phyloP scores from a whole-genome alignment of 1,140 invertebrate genomes.

The Aphelinus certus region DNA sequence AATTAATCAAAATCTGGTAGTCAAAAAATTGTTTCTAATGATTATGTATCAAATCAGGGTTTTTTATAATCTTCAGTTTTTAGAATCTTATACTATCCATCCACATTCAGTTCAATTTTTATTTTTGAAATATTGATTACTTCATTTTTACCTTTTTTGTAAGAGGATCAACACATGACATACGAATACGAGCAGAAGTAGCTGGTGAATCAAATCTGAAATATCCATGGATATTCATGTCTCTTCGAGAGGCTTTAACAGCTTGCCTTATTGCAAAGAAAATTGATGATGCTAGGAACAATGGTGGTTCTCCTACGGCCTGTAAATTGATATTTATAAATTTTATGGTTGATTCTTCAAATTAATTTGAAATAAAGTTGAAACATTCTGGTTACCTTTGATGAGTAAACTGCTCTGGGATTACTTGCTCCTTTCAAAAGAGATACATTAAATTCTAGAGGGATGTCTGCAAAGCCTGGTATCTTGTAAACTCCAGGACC shows the following conservation, averaged over 20 bases:
- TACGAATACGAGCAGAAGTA: slow-evolving; percentile 87
- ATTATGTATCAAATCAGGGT: not conserved
- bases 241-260: slow-evolving; percentile 78
- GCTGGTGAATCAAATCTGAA: slow-evolving; percentile 88
- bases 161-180: slow-evolving; percentile 88
- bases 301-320: slow-evolving; percentile 95
- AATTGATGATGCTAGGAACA: slow-evolving; percentile 86
- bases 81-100: not conserved
- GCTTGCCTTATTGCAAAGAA: slow-evolving; percentile 95
- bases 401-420: slow-evolving; percentile 91
- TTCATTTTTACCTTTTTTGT: slow-evolving; percentile 74
- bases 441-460: slow-evolving; percentile 91
- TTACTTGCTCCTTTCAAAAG: slow-evolving; percentile 88
- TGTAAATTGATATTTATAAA: slow-evolving; percentile 58
- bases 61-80: not conserved
- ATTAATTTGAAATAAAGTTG: slow-evolving; percentile 8
- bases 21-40: not conserved
- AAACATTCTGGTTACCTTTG: slow-evolving; percentile 75
- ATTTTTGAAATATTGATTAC: not conserved
- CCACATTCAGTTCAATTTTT: not conserved
- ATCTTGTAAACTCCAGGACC: slow-evolving; percentile 95
- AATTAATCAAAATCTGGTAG: too few species aligned
- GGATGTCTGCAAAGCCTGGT: slow-evolving; percentile 90
- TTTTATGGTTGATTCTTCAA: slow-evolving; percentile 16
- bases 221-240: slow-evolving; percentile 70